phyloP scores from a whole-genome alignment of 2,797 vertebrate genomes.

The Myiothlypis chrysogaster region DNA sequence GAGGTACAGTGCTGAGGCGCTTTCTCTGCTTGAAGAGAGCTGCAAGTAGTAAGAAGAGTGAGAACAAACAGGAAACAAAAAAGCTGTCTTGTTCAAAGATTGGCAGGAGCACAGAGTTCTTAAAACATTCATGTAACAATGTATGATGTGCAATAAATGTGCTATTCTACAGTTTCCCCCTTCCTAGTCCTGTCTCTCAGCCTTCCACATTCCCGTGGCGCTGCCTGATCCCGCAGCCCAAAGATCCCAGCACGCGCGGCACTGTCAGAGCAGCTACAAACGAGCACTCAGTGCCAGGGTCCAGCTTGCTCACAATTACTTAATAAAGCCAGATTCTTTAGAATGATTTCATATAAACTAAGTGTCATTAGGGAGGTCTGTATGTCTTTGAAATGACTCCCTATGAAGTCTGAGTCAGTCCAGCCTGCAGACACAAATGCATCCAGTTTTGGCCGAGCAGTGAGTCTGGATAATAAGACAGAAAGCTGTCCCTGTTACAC shows the following conservation, averaged over 20 bases:
- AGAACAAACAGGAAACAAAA: not conserved
- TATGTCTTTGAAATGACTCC: not conserved
- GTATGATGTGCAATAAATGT: not conserved
- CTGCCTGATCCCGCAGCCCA: not conserved
- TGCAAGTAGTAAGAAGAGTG: not conserved
- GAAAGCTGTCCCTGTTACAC: not conserved
- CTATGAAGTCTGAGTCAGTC: not conserved
- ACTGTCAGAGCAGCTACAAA: not conserved
- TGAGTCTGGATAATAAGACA: not conserved
- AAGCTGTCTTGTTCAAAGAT: not conserved
- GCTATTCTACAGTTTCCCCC: not conserved
- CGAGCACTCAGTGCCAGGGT: fast-evolving
- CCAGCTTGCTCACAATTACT: not conserved
- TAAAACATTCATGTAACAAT: not conserved
- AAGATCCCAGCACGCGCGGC: not conserved
- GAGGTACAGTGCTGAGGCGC: not conserved
- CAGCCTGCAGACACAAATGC: not conserved
- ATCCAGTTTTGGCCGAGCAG: not conserved
- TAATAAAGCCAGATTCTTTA: constrained; percentile 5
- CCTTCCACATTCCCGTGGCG: fast-evolving
- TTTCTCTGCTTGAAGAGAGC: not conserved
- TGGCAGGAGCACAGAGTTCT: not conserved
- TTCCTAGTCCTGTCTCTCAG: not conserved
- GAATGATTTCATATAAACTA: not conserved
- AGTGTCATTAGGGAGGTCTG: not conserved